Evolutionary conservation across 1,140 invertebrate genomes (phyloP), one percentile per base, ranked within the genome.

Genomic region (Drosophila neocordata): DNA sequence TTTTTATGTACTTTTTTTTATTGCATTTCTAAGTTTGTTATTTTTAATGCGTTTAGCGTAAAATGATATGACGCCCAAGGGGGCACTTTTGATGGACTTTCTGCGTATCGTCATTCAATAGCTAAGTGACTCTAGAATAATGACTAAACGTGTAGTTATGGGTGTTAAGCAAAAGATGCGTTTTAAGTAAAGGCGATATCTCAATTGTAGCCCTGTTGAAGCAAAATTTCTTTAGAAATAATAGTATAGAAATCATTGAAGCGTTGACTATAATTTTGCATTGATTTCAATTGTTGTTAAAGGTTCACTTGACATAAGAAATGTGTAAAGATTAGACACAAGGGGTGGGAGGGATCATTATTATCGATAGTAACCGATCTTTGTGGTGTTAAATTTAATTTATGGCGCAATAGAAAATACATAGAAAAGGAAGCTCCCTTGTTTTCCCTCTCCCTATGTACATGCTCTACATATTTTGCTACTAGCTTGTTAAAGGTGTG

Each of bases 311-410:
- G 73, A 69, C 69, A 75, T 75, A 71, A 75, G 68, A 75, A 75
- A 75, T 75, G 63, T 60, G 65, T 63, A 34, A 18, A n/a, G 56
- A 44, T 18, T 4, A 2, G 4, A 3, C 27, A 6, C 6, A 0
- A 44, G 38, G 41, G 13, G 41, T 5, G 1, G 15, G 38, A 6
- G 0, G 24, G 18, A n/a, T 56, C 71, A 70, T 6, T 7, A 56
- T 56, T 59, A 78, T 78, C 76, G 73, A 57, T 76, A 61, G 34
- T 60, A 66, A 38, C 69, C 73, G 77, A 85, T 85, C 81, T 80
- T 51, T 41, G 61, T 67, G 82, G 82, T 82, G 81, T 87, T 87
- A 88, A 87, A 87, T 87, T 87, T 88, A 87, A 87, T 87, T 87
- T 87, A 87, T 87, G 82, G 82, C 83, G 59, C 73, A 75, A 76